A percentile compares a stretch with the other conserved stretches of the same genome.
phyloP scores from a whole-genome alignment of 2,888 invertebrate species.

The Biston stratarius region DNA sequence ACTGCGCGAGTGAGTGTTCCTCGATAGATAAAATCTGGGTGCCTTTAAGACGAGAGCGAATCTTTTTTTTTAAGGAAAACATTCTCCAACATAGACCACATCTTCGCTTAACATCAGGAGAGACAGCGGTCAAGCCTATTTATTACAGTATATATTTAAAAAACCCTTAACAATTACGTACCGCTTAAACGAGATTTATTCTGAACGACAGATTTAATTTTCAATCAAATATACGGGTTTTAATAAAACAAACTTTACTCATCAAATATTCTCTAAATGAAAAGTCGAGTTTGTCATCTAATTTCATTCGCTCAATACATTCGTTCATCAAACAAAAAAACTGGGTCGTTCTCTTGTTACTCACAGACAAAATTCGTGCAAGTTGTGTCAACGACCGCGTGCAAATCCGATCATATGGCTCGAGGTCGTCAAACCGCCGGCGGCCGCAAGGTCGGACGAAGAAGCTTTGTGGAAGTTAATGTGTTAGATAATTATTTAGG shows the following conservation, averaged over 20 bases:
- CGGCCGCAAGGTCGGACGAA: conserved; percentile 69
- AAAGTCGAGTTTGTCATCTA: conserved; percentile 42
- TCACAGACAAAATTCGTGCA: conserved; percentile 62
- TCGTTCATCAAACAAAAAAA: conserved; percentile 49
- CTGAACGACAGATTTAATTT: not conserved
- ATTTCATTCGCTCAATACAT: conserved; percentile 37
- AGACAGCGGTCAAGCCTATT: no score
- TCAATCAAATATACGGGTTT: not conserved
- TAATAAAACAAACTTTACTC: conserved; percentile 11
- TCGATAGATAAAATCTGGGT: no score
- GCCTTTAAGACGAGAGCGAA: no score
- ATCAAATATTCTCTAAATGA: conserved; percentile 19
- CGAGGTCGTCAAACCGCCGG: conserved; percentile 74
- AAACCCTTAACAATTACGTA: no score
- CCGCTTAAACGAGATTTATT: not conserved
- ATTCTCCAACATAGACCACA: no score
- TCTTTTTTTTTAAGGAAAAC: no score
- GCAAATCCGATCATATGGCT: conserved; percentile 69
- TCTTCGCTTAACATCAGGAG: no score
- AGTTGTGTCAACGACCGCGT: conserved; percentile 73
- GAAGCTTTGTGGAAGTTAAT: conserved; percentile 21
- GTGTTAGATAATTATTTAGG: conserved; percentile 29
- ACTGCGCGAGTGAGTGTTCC: no score
- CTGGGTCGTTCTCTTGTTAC: conserved; percentile 70
- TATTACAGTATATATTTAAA: no score